Base-by-base conservation (phyloP, 2,113 vertebrate species). In the Prochilodus magdalenae region DNA sequence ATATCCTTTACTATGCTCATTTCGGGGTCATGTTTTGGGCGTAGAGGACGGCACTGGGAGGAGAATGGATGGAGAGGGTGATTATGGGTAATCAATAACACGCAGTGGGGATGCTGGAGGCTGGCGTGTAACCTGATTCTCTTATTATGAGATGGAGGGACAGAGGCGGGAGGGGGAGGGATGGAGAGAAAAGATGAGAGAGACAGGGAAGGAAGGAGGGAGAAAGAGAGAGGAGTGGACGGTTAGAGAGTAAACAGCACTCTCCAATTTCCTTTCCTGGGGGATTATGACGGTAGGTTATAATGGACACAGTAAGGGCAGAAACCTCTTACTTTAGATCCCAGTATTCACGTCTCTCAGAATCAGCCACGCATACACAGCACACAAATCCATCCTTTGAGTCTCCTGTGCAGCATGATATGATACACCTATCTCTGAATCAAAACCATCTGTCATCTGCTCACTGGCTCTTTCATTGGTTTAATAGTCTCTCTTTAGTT, bases 41-140 rank as follows among this genome's bases (percentile, higher is more conserved):
- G 76, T 65, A 53, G 70, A 49, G 73, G 66, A 60, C 36, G n/a
- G 26, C 44, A 55, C 66, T 73, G 22, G 33, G 59, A 40, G 65
- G 57, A 82, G 89, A 91, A 89, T 87, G 88, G 88, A 82, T 51
- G 71, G 82, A 69, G 72, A 76, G 83, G 79, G 59, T 66, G 73
- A 78, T 89, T 81, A 86, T 75, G 77, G 87, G 79, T 89, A 91
- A 94, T 94, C 92, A 93, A 93, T 93, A 91, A 82, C 69, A 75
- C 80, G 87, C 87, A 87, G 73, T 84, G 85, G 66, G 69, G 78
- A 75, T 60, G 57, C 57, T 60, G 57, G n/a, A 26, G 57, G 87
- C 70, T 87, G 88, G 79, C 67, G 79, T 89, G 87, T 92, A 92
- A 93, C 88, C 85, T 65, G 90, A 93, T 92, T 91, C 91, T 83